Conservation (phyloP, 2,888 invertebrate genomes). For the Leptogaster cylindrica region DNA sequence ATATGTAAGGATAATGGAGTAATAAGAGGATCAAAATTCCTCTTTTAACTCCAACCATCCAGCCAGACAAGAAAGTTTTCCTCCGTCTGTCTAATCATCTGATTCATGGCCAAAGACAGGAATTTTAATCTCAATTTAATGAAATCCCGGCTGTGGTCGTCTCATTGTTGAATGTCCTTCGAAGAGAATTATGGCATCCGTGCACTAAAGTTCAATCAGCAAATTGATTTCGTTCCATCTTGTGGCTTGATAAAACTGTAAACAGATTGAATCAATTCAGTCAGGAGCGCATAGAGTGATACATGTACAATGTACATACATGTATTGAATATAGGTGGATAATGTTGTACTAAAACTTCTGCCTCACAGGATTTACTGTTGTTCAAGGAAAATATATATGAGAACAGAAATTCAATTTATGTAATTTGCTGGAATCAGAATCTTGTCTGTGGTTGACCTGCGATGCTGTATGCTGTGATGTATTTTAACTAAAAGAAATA, state of each 20-base stretch:
- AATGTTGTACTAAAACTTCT: too few species aligned
- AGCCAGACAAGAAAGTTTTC: not conserved
- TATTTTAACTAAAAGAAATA: not conserved
- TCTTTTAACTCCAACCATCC: slow-evolving; percentile 20
- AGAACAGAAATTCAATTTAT: slow-evolving; percentile 43
- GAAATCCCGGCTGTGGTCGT: slow-evolving; percentile 28
- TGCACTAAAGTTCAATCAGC: slow-evolving; percentile 29
- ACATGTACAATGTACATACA: too few species aligned
- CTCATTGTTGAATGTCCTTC: slow-evolving; percentile 13
- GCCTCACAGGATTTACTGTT: not conserved
- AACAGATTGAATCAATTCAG: slow-evolving; percentile 31
- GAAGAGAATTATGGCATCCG: not conserved
- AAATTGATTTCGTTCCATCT: slow-evolving; percentile 33
- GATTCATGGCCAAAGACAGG: slow-evolving; percentile 35
- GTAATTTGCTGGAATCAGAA: slow-evolving; percentile 41
- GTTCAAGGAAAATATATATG: slow-evolving; percentile 20
- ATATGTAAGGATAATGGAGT: slow-evolving; percentile 49
- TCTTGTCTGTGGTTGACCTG: slow-evolving; percentile 22
- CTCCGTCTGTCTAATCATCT: slow-evolving; percentile 23
- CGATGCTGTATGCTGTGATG: not conserved
- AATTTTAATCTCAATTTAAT: slow-evolving; percentile 44
- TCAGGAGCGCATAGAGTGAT: not conserved
- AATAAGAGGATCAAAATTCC: slow-evolving; percentile 51
- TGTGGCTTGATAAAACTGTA: slow-evolving; percentile 13
- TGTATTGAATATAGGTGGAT: not conserved